Percentiles rank a stretch among this genome's conserved stretches.
Conservation (phyloP, 2,113 vertebrate species). For the Orientallactaga bullata region DNA sequence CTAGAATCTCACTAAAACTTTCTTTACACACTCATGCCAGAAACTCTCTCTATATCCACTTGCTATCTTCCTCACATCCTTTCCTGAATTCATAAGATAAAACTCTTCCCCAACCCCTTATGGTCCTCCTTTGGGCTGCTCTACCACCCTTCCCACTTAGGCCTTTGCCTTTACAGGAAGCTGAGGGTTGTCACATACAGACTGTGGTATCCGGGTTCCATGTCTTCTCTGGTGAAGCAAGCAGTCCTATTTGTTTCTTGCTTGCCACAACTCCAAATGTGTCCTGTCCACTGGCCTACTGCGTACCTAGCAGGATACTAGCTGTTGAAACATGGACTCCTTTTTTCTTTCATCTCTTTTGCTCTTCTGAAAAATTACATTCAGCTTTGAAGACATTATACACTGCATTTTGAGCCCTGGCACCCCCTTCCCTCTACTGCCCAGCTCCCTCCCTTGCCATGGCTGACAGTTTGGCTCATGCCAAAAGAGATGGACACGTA, state of each 20-base stretch:
- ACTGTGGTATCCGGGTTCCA: accelerated
- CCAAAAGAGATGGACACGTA: neutral
- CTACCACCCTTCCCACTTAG: too few species aligned
- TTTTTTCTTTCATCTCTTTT: neutral
- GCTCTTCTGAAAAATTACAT: neutral
- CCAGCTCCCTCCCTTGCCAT: too few species aligned
- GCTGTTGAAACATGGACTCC: too few species aligned
- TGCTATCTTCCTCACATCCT: too few species aligned
- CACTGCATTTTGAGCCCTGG: neutral
- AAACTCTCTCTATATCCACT: accelerated
- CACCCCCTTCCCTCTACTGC: too few species aligned
- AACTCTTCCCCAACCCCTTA: accelerated
- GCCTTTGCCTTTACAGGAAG: accelerated
- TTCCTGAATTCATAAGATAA: neutral
- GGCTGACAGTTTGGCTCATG: neutral
- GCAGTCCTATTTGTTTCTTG: accelerated
- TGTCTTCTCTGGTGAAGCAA: neutral
- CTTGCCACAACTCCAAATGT: accelerated
- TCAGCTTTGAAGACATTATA: neutral
- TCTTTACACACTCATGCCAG: neutral
- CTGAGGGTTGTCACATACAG: neutral
- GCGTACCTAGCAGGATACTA: accelerated
- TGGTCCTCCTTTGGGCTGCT: neutral
- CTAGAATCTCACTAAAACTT: neutral
- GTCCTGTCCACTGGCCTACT: accelerated